Base-by-base conservation (phyloP, 2,888 invertebrate species). In the Xanthorhoe spadicearia region DNA sequence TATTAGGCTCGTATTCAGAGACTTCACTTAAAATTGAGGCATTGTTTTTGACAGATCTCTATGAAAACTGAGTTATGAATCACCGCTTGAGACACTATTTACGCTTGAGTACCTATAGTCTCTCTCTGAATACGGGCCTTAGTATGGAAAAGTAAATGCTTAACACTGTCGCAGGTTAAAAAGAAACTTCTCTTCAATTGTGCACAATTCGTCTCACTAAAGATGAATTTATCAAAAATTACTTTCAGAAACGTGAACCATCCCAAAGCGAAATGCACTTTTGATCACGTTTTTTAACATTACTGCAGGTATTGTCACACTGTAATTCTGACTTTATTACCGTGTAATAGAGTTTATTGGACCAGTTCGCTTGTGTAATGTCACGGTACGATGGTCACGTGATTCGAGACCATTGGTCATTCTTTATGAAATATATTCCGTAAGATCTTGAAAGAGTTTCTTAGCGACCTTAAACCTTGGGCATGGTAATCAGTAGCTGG, bases 361-460 rank as follows among this genome's bases (percentile, higher is more conserved):
- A 43, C 10, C 38, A 38, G 13, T 15, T 59, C 19, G 51, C 23
- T 23, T 13, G 49, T 73, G 58, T 66, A 71, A 70, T 49, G 69
- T 72, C 67, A 71, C 64, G 71, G 68, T 70, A 64, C 51, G 58
- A 54, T 61, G 55, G 43, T 64, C 68, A 64, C 64, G 70, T 62
- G 64, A 66, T 69, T 50, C 57, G 49, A 10, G 32, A 32, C 32
- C 53, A 28, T 76, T 66, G 69, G 70, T 70, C 67, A 75, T 58
- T 49, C 62, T 71, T 73, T 73, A 70, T 71, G 75, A 75, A 74
- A 75, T 63, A 73, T 64, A 68, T 75, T 73, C 72, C 70, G 76
- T 69, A 75, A 76, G 71, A 64, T 65, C 60, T 61, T 61, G 56
- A 68, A 59, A 66, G 4, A 54, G 38, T 53, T 58, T 48, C 32